phyloP scores from a whole-genome alignment of 1,140 invertebrate genomes.

The Marisa cornuarietis region DNA sequence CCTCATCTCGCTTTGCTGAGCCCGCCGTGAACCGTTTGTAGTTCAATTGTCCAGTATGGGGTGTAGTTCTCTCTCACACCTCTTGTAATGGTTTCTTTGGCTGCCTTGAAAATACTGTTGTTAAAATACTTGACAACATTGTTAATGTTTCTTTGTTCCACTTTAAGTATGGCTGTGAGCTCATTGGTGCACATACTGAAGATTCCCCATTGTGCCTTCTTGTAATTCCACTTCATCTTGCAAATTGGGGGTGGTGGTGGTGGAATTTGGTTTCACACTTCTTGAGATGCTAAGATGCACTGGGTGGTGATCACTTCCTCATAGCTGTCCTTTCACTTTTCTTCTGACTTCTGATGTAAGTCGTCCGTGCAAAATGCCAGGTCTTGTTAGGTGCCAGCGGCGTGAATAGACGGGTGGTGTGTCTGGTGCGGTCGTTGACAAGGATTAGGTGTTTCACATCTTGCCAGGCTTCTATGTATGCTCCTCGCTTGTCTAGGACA shows the following conservation, averaged over 20 bases:
- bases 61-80: constrained; percentile 18
- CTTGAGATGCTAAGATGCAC: neutral
- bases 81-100: constrained; percentile 12
- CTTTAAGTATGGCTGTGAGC: neutral
- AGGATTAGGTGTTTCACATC: constrained; percentile 9
- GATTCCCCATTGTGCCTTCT: neutral
- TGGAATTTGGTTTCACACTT: too few species aligned
- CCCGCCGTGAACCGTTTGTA: neutral
- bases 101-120: constrained; percentile 16
- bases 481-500: constrained; percentile 17
- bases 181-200: neutral
- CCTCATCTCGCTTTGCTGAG: neutral
- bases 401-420: neutral
- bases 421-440: constrained; percentile 1
- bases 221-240: constrained; percentile 13
- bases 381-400: constrained; percentile 13
- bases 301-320: constrained; percentile 20
- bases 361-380: constrained; percentile 7
- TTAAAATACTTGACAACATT: constrained; percentile 6
- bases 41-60: constrained; percentile 17
- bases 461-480: constrained; percentile 27
- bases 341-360: constrained; percentile 7
- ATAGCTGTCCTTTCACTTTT: constrained; percentile 2
- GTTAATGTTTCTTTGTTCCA: neutral
- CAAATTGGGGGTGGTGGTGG: neutral